Percentiles rank a stretch among this genome's conserved stretches.
Conservation (phyloP, 2,113 vertebrate species). For the Procavia capensis region DNA sequence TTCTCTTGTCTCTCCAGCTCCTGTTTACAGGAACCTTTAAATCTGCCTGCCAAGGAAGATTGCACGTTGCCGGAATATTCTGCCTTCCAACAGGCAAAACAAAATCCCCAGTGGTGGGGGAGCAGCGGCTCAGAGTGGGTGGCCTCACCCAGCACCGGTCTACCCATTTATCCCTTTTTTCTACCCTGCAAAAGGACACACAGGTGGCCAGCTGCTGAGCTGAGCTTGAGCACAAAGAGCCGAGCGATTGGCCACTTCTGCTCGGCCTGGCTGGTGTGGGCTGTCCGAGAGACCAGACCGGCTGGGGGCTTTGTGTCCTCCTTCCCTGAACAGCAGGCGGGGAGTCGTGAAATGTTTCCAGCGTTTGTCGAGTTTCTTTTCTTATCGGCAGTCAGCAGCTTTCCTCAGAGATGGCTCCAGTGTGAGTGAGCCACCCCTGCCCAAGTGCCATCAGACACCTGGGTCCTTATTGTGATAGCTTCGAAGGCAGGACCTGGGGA, state of each 20-base stretch:
- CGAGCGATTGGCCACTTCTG: fast-evolving
- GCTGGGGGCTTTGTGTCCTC: background rate
- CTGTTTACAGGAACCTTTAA: background rate
- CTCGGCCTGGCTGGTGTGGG: fast-evolving
- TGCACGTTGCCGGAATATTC: fast-evolving
- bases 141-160: background rate
- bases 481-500: background rate
- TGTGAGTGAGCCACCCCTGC: fast-evolving
- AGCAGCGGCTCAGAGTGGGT: background rate
- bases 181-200: background rate
- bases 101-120: constrained; percentile 8
- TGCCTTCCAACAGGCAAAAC: background rate
- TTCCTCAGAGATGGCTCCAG: background rate
- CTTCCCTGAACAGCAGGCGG: fast-evolving
- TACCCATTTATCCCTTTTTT: background rate
- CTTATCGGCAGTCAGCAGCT: background rate
- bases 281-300: fast-evolving
- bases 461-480: background rate
- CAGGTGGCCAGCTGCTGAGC: constrained; percentile 32
- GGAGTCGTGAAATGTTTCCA: background rate
- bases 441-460: background rate
- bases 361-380: background rate
- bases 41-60: background rate
- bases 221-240: background rate
- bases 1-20: background rate